Evolutionary conservation across 1,140 invertebrate species (phyloP).

Genomic region (Steinernema feltiae): DNA sequence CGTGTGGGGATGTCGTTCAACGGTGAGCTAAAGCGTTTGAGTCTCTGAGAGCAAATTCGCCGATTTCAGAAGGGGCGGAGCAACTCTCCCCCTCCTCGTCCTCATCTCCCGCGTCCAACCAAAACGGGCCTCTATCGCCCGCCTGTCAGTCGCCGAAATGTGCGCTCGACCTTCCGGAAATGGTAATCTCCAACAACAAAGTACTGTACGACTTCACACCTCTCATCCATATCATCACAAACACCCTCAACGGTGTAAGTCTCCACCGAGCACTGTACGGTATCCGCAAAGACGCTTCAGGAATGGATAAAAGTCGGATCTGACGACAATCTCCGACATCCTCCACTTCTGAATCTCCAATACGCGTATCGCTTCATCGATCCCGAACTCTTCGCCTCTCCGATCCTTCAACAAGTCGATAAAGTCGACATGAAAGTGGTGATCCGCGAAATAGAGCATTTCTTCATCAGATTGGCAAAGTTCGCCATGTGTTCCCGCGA

Average conservation of each 20-base stretch:
- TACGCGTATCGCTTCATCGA: neutral
- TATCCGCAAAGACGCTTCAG: neutral
- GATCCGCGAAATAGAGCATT: neutral
- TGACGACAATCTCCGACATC: neutral
- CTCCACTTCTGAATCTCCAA: neutral
- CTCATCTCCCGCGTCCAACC: neutral
- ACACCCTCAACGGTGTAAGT: neutral
- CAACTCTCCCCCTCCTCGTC: neutral
- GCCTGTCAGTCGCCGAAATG: neutral
- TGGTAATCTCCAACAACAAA: neutral
- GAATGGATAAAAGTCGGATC: neutral
- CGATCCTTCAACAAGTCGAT: neutral
- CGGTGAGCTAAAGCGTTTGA: neutral
- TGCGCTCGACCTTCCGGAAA: neutral
- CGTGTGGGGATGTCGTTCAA: neutral
- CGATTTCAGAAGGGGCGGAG: neutral
- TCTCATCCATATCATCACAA: neutral
- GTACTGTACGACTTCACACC: neutral
- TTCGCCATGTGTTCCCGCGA: neutral
- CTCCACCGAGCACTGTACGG: neutral
- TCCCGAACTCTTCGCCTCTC: neutral
- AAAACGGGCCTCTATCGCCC: neutral
- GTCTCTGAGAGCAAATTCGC: neutral
- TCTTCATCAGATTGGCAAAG: neutral
- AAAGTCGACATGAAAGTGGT: neutral